Evolutionary conservation across 2,113 vertebrate genomes (phyloP), one percentile per base, ranked within the genome.

Genomic region (Erythrocercus mccallii): DNA sequence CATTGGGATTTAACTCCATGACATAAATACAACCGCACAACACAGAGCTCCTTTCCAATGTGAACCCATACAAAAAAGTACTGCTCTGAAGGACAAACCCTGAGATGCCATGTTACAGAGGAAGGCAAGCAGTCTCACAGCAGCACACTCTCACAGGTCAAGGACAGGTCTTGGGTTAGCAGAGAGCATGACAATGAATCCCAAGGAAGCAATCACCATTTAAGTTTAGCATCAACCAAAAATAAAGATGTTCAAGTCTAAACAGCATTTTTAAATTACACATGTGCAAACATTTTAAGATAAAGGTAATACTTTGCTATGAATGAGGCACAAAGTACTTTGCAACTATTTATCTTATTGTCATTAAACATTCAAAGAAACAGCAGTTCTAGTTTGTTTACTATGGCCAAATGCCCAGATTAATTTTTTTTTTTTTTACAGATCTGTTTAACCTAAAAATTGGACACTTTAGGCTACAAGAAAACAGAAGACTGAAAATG

Each of bases 331-430:
- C 64, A 33, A 70, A 83, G 16, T 58, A 64, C 42, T 94, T 56
- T 1, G 8, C 61, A 95, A 72, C 57, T 65, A 72, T 90, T 96
- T 89, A 88, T 92, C 96, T 97, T 80, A 84, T 81, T 95, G 92
- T 70, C 78, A 85, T 94, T 87, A 91, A 94, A 82, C 71, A 83
- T 92, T 88, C 88, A 96, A 94, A 95, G 92, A 86, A 71, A 62
- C 58, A 97, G 56, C 80, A 95, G 86, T 77, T 92, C 90, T 81
- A 85, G 40, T 92, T 80, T 96, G 82, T 95, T 97, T 97, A 90
- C n/a, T 58, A 60, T 96, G 97, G 97, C 95, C 60, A 77, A 89
- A 80, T 91, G 95, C 97, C 96, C 92, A 96, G 96, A 91, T 85
- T 58, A 85, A 86, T n/a, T 87, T 88, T 44, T 16, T 44, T 86